Percentiles rank a stretch among this genome's conserved stretches.
Evolutionary conservation across 2,797 vertebrate species (phyloP).

Genomic region (Artibeus jamaicensis): DNA sequence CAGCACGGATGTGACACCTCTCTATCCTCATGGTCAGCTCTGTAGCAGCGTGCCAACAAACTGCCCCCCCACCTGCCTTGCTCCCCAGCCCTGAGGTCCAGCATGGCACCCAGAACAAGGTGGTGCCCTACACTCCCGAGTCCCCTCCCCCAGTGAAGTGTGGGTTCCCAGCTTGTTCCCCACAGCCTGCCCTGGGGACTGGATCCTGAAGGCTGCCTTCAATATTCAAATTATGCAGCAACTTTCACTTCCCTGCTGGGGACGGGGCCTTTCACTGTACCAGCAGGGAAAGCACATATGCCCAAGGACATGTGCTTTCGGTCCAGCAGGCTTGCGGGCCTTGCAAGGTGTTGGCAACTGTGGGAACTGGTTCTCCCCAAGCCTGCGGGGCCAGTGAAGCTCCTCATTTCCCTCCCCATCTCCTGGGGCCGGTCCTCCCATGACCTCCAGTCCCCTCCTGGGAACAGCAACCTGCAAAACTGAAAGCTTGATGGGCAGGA

Average conservation of each 20-base stretch:
- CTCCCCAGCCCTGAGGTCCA: neutral
- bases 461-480: conserved; percentile 64
- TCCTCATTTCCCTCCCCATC: fast-evolving
- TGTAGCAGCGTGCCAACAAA: fast-evolving
- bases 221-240: neutral
- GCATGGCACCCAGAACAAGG: neutral
- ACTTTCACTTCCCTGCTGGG: conserved; percentile 1
- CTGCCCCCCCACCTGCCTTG: neutral
- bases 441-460: conserved; percentile 30
- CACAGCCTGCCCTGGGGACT: neutral
- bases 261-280: neutral
- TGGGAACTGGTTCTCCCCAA: neutral
- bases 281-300: conserved; percentile 33
- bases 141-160: neutral
- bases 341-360: neutral
- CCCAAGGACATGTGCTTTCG: neutral
- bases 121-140: neutral
- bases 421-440: neutral
- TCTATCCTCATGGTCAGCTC: fast-evolving
- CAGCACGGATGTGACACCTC: fast-evolving
- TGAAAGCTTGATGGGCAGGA: conserved; percentile 75
- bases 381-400: fast-evolving
- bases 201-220: neutral
- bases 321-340: neutral
- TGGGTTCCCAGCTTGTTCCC: neutral